A percentile compares a stretch with the other conserved stretches of the same genome.
phyloP scores from a whole-genome alignment of 2,888 invertebrate species.

The Euproctis similis region DNA sequence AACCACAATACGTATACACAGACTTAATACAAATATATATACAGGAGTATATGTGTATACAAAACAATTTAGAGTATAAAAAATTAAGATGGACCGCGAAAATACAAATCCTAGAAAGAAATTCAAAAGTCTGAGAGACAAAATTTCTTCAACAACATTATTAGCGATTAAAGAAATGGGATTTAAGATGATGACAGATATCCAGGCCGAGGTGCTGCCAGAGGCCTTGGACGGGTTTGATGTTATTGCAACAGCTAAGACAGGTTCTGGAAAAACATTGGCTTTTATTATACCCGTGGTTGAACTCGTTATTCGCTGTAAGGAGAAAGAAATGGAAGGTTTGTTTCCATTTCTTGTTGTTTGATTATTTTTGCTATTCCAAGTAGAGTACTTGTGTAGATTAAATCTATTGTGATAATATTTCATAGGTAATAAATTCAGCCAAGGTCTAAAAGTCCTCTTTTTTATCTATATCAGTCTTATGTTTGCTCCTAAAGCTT shows the following conservation, averaged over 20 bases:
- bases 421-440: too few species aligned
- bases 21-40: too few species aligned
- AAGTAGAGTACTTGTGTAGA: too few species aligned
- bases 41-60: too few species aligned
- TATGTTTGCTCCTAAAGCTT: too few species aligned
- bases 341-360: too few species aligned
- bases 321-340: constrained; percentile 29
- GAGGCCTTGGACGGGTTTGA: constrained; percentile 91
- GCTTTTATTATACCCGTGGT: constrained; percentile 95
- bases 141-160: constrained; percentile 83
- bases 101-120: constrained; percentile 31
- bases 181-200: constrained; percentile 94
- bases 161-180: constrained; percentile 90
- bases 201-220: constrained; percentile 91
- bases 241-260: constrained; percentile 95
- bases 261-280: constrained; percentile 97
- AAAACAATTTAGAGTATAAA: too few species aligned
- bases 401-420: too few species aligned
- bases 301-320: constrained; percentile 85
- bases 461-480: too few species aligned
- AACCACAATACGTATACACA: too few species aligned
- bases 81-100: constrained; percentile 27
- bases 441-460: too few species aligned
- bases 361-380: too few species aligned
- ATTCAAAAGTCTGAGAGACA: constrained; percentile 74